Conservation (phyloP, 2,888 invertebrate species). For the Hesperia comma region DNA sequence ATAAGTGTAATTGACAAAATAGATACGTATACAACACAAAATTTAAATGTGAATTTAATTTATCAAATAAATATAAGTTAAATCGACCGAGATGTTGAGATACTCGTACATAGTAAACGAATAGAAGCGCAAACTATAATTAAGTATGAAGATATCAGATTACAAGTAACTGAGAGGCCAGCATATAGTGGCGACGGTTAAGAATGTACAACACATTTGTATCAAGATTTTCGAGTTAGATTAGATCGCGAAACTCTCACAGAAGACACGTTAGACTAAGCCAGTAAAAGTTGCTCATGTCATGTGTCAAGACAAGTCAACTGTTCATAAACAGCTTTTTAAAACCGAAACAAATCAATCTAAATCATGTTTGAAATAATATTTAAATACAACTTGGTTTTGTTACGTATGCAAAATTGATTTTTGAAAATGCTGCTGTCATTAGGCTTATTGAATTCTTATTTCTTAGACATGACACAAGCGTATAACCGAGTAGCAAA, state of each 20-base stretch:
- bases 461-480: no score
- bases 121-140: no score
- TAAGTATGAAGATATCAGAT: no score
- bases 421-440: not conserved
- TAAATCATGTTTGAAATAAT: not conserved
- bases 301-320: slow-evolving; percentile 22
- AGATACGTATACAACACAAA: no score
- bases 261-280: slow-evolving; percentile 14
- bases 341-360: slow-evolving; percentile 8
- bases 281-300: slow-evolving; percentile 30
- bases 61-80: no score
- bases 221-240: slow-evolving; percentile 22
- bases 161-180: no score
- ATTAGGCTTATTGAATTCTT: no score
- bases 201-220: slow-evolving; percentile 20
- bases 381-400: not conserved
- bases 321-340: not conserved
- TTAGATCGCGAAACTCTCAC: slow-evolving; percentile 21
- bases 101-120: no score
- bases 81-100: no score
- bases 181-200: not conserved
- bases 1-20: no score
- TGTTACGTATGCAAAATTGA: not conserved
- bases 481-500: no score
- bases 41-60: no score